Evolutionary conservation across 1,140 invertebrate species (phyloP).

Genomic region (Heliconius nattereri): DNA sequence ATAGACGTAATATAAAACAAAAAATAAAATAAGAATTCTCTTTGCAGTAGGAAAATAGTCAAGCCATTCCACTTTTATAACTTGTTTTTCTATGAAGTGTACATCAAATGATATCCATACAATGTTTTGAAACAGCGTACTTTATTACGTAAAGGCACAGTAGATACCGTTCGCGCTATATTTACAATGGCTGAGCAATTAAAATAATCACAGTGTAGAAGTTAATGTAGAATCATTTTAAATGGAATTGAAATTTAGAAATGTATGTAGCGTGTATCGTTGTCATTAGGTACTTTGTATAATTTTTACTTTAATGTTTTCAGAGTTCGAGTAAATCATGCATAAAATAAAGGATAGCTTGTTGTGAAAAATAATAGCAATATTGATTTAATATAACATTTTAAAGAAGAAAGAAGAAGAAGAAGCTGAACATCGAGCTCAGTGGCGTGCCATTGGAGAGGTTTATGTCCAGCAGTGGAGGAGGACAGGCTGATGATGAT

Average conservation of each 20-base stretch:
- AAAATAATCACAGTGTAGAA: constrained; percentile 18
- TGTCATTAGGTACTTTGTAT: not conserved
- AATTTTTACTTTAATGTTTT: not conserved
- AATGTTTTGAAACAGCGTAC: not conserved
- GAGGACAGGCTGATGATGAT: too few species aligned
- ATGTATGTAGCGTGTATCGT: constrained; percentile 16
- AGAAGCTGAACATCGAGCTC: too few species aligned
- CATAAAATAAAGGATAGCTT: not conserved
- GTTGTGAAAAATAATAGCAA: not conserved
- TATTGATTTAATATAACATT: not conserved
- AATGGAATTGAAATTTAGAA: constrained; percentile 14
- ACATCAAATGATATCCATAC: not conserved
- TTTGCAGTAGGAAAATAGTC: not conserved
- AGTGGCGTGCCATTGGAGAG: too few species aligned
- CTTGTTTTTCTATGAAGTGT: constrained; percentile 1
- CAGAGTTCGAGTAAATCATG: not conserved
- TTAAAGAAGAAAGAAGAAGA: too few species aligned
- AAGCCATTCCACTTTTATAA: not conserved
- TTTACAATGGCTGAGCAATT: constrained; percentile 15
- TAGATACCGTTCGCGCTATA: not conserved
- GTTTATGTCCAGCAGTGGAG: too few species aligned
- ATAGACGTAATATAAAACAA: not conserved
- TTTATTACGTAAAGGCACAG: constrained; percentile 12
- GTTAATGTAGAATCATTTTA: constrained; percentile 19
- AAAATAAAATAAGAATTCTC: not conserved